phyloP scores from a whole-genome alignment of 2,888 invertebrate species.

The Allolobophora icterica region DNA sequence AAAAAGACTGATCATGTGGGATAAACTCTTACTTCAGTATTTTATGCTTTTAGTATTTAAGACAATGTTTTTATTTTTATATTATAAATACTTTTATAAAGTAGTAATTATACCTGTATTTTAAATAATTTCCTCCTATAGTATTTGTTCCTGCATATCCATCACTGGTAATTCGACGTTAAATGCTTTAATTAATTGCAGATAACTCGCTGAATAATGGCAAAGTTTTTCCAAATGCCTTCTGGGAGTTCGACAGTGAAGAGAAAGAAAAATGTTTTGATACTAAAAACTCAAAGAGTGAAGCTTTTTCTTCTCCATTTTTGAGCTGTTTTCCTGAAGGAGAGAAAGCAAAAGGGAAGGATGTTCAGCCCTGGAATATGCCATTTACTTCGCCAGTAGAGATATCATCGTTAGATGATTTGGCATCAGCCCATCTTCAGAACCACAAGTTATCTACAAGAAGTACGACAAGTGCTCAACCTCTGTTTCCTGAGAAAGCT shows the following conservation, averaged over 20 bases:
- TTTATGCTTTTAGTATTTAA: too few species aligned
- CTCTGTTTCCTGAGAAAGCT: not conserved
- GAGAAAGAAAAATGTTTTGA: not conserved
- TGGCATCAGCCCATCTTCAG: not conserved
- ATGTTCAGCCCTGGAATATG: not conserved
- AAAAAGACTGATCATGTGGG: too few species aligned
- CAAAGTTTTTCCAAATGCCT: not conserved
- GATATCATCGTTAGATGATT: not conserved
- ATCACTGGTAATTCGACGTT: too few species aligned
- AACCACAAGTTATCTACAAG: not conserved
- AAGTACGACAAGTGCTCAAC: not conserved
- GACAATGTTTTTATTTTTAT: too few species aligned
- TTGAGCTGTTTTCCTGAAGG: not conserved
- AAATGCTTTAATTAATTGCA: not conserved
- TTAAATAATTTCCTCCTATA: too few species aligned
- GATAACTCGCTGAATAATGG: not conserved
- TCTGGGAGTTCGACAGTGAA: not conserved
- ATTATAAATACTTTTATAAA: too few species aligned
- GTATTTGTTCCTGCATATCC: too few species aligned
- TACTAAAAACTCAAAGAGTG: not conserved
- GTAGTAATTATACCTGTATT: too few species aligned
- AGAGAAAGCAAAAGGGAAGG: not conserved
- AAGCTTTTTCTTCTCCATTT: not conserved
- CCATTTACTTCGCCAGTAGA: not conserved
- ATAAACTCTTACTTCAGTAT: too few species aligned